Evolutionary conservation across 1,140 invertebrate species (phyloP).

Genomic region (Vanessa tameamea): DNA sequence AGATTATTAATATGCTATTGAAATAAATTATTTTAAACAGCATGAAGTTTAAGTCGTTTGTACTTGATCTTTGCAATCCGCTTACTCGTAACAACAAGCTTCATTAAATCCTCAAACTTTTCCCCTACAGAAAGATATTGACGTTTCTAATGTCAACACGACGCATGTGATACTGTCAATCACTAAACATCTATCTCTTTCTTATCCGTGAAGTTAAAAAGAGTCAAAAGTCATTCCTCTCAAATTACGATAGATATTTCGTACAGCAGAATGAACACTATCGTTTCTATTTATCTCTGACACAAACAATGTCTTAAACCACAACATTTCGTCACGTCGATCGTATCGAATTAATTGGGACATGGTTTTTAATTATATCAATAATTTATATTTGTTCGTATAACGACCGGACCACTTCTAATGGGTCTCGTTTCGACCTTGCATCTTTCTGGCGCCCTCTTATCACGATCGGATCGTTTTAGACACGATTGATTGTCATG

Average conservation of each 20-base stretch:
- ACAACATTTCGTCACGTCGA: slow-evolving; percentile 55
- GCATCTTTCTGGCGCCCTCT: slow-evolving; percentile 38
- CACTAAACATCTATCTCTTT: background rate
- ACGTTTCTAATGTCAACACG: too few species aligned
- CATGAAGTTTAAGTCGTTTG: too few species aligned
- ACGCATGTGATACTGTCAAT: too few species aligned
- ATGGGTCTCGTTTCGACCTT: slow-evolving; percentile 42
- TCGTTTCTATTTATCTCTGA: slow-evolving; percentile 58
- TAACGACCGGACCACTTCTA: slow-evolving; percentile 34
- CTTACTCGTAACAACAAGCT: too few species aligned
- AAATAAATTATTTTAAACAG: too few species aligned
- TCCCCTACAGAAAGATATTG: too few species aligned
- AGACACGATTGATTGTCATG: slow-evolving; percentile 35
- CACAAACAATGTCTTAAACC: slow-evolving; percentile 43
- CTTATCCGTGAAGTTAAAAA: too few species aligned
- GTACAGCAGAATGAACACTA: slow-evolving; percentile 27
- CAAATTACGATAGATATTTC: too few species aligned
- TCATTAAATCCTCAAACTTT: too few species aligned
- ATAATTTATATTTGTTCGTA: slow-evolving; percentile 27
- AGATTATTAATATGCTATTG: too few species aligned
- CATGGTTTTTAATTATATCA: slow-evolving; percentile 59
- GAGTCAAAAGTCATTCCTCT: too few species aligned
- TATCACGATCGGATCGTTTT: slow-evolving; percentile 37
- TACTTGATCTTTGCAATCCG: too few species aligned
- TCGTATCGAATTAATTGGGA: slow-evolving; percentile 64